These are phyloP conservation scores for Corythoichthys intestinalis DNA, from an alignment of 2,113 vertebrate species.

Conservation along the genomic window DNA sequence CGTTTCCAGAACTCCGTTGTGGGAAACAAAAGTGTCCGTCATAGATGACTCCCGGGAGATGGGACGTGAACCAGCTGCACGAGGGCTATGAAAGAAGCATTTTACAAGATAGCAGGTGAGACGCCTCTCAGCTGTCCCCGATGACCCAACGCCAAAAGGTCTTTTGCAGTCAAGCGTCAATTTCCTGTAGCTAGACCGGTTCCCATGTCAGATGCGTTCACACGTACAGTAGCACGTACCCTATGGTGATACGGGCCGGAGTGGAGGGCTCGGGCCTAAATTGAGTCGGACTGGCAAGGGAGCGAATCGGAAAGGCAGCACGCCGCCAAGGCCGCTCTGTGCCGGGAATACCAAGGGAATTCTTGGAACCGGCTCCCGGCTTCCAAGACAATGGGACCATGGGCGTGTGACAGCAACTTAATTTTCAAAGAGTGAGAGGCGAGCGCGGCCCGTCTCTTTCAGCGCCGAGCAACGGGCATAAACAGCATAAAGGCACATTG, in stretches of 20 bases:
- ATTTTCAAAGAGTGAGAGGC: constrained; percentile 59
- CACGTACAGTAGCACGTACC: constrained; percentile 48
- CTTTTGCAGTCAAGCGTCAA: not conserved
- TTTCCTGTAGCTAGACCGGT: not conserved
- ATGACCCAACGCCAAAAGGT: constrained; percentile 9
- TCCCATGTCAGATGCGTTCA: not conserved
- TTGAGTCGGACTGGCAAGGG: constrained; percentile 63
- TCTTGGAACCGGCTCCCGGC: constrained; percentile 61
- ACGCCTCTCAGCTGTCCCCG: constrained; percentile 42
- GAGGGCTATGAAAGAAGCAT: constrained; percentile 36
- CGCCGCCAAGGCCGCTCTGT: constrained; percentile 65
- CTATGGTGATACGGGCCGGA: constrained; percentile 24
- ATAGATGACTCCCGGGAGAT: constrained; percentile 21
- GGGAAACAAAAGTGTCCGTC: constrained; percentile 54
- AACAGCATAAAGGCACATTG: constrained; percentile 58
- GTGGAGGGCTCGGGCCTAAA: constrained; percentile 32
- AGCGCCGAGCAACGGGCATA: constrained; percentile 52
- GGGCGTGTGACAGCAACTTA: constrained; percentile 66
- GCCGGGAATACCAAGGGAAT: constrained; percentile 77
- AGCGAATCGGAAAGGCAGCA: constrained; percentile 62
- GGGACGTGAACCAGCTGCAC: constrained; percentile 57
- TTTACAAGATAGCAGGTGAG: constrained; percentile 65
- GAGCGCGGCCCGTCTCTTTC: constrained; percentile 60
- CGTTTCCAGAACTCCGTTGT: not conserved
- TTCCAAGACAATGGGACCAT: constrained; percentile 57